A percentile compares a stretch with the other conserved stretches of the same genome.
phyloP scores from a whole-genome alignment of 2,888 invertebrate genomes.

The Philereme transversata region DNA sequence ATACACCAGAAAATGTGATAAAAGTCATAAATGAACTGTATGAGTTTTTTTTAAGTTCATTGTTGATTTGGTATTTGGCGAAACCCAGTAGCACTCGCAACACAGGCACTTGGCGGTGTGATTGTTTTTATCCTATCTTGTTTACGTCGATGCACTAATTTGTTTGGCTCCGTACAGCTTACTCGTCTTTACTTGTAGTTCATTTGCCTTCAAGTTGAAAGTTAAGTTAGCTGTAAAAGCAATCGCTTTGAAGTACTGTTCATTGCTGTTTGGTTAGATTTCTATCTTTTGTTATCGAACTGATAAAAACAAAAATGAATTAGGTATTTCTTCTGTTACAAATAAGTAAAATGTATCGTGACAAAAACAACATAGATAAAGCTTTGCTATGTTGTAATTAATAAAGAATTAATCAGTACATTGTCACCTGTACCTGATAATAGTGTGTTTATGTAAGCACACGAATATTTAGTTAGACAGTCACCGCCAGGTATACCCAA shows the following conservation, averaged over 20 bases:
- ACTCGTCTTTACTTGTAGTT: slow-evolving; percentile 23
- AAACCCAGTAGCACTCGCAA: background rate
- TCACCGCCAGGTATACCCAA: background rate
- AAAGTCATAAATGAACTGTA: too few relatives aligned
- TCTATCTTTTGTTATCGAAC: background rate
- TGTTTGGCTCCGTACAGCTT: slow-evolving; percentile 18
- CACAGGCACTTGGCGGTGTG: slow-evolving; percentile 1
- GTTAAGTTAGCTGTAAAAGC: slow-evolving; percentile 16
- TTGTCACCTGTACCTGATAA: too few relatives aligned
- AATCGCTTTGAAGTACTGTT: slow-evolving; percentile 5
- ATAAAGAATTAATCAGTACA: too few relatives aligned
- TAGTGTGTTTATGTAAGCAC: too few relatives aligned
- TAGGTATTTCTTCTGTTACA: too few relatives aligned
- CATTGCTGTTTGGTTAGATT: background rate
- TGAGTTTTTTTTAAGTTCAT: too few relatives aligned
- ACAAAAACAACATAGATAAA: too few relatives aligned
- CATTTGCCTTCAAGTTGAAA: slow-evolving; percentile 21
- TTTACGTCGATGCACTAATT: slow-evolving; percentile 26
- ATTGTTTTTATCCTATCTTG: slow-evolving; percentile 6
- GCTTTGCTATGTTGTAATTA: too few relatives aligned
- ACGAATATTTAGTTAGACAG: too few relatives aligned
- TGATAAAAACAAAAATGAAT: too few relatives aligned
- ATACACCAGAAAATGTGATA: too few relatives aligned
- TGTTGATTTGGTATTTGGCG: background rate
- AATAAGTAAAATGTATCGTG: too few relatives aligned